Percentiles rank a stretch among this genome's conserved stretches.
Conservation (phyloP, 2,797 vertebrate genomes). For the Alosa sapidissima region DNA sequence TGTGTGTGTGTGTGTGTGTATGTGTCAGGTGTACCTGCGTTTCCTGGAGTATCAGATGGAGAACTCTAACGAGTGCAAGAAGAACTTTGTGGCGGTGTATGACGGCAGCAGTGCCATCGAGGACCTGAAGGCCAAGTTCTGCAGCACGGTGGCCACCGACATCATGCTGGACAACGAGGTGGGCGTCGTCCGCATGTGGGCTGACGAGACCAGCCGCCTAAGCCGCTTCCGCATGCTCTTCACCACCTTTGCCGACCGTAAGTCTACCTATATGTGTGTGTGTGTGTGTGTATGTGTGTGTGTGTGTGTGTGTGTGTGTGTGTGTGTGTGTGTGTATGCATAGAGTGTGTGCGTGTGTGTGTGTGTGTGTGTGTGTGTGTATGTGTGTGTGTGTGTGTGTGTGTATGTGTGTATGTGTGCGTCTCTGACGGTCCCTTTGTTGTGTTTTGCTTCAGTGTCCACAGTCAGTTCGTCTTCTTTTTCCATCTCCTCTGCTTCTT, state of each 20-base stretch:
- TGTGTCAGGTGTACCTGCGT: slow-evolving; percentile 85
- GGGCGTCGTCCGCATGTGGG: slow-evolving; percentile 93
- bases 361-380: not conserved
- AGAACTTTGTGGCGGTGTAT: slow-evolving; percentile 94
- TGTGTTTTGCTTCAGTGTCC: too few relatives aligned
- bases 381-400: too few relatives aligned
- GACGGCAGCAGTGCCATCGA: slow-evolving; percentile 94
- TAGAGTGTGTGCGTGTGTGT: slow-evolving; percentile 27
- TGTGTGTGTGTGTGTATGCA: slow-evolving; percentile 30
- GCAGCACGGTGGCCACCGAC: slow-evolving; percentile 93
- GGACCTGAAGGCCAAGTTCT: slow-evolving; percentile 94
- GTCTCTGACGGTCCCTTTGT: not conserved
- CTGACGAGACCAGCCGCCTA: slow-evolving; percentile 89
- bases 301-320: slow-evolving; percentile 46
- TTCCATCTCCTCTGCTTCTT: not conserved
- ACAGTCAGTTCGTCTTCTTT: not conserved
- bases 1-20: slow-evolving; percentile 26
- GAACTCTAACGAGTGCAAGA: slow-evolving; percentile 95
- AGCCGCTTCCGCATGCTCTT: slow-evolving; percentile 93
- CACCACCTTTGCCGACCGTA: slow-evolving; percentile 90
- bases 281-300: not conserved
- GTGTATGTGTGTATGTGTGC: slow-evolving; percentile 26
- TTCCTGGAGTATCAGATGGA: slow-evolving; percentile 97
- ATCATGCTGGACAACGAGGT: slow-evolving; percentile 84
- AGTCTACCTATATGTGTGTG: slow-evolving; percentile 62